phyloP scores from a whole-genome alignment of 1,140 invertebrate species.

The Atopsyche davidsoni region DNA sequence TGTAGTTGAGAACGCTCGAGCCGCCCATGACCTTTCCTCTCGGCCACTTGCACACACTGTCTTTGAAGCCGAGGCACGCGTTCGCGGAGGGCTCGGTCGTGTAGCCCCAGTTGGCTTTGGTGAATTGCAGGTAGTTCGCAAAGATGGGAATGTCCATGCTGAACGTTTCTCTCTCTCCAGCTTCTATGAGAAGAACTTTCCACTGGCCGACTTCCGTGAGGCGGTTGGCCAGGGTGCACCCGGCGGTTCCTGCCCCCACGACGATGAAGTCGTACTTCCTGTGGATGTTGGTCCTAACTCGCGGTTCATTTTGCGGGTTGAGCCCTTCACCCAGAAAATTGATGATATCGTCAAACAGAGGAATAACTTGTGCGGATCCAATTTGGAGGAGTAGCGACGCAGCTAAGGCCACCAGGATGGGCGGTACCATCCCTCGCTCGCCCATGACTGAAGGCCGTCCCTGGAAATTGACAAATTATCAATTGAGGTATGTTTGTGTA shows the following conservation, averaged over 20 bases:
- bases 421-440: no score
- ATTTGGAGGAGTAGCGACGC: no score
- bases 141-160: slow-evolving; percentile 65
- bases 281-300: slow-evolving; percentile 36
- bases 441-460: no score
- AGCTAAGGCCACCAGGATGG: no score
- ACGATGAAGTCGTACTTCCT: slow-evolving; percentile 55
- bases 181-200: slow-evolving; percentile 61
- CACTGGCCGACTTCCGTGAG: slow-evolving; percentile 46
- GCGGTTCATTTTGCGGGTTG: no score
- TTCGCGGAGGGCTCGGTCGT: slow-evolving; percentile 51
- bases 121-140: slow-evolving; percentile 55
- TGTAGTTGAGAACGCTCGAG: slow-evolving; percentile 79
- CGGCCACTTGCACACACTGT: slow-evolving; percentile 61
- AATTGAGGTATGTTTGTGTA: no score
- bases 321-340: no score
- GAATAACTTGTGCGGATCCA: no score
- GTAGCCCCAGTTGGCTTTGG: slow-evolving; percentile 64
- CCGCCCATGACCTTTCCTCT: slow-evolving; percentile 77
- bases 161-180: slow-evolving; percentile 52
- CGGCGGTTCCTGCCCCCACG: slow-evolving; percentile 68
- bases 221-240: slow-evolving; percentile 59
- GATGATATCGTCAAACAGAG: no score
- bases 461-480: no score
- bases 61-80: slow-evolving; percentile 51